Conservation (phyloP, 2,113 vertebrate genomes). For the Cnemophilus loriae region DNA sequence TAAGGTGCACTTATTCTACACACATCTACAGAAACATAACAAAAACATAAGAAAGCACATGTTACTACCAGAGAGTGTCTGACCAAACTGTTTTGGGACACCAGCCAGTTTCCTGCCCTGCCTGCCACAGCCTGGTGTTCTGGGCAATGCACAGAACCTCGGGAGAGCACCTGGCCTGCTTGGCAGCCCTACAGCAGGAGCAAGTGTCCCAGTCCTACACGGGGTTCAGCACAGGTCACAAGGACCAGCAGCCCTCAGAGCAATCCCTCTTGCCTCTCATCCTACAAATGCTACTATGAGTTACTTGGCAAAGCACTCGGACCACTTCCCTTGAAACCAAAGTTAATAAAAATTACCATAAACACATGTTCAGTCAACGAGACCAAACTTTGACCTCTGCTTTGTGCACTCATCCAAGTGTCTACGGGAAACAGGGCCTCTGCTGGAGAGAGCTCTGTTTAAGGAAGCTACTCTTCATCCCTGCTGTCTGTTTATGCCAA, state of each 20-base stretch:
- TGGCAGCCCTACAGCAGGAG: not conserved
- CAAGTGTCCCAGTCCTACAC: not conserved
- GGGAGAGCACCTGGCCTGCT: not conserved
- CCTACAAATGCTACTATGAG: not conserved
- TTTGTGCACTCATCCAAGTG: not conserved
- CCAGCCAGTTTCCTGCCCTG: not conserved
- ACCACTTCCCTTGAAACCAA: not conserved
- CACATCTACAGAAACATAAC: not conserved
- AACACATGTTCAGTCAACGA: not conserved
- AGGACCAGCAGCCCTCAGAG: not conserved
- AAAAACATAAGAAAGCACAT: not conserved
- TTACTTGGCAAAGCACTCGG: not conserved
- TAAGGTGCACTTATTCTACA: not conserved
- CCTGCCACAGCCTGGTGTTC: not conserved
- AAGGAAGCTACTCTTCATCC: not conserved
- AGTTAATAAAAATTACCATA: not conserved
- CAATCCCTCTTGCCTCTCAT: not conserved
- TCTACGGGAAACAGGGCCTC: not conserved
- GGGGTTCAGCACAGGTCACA: not conserved
- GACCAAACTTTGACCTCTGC: not conserved
- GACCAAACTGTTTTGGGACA: not conserved
- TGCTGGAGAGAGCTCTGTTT: not conserved
- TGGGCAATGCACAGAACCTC: not conserved
- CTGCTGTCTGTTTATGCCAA: conserved; percentile 19
- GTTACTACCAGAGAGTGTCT: not conserved